Percentiles rank a stretch among this genome's conserved stretches.
Evolutionary conservation across 2,888 invertebrate genomes (phyloP).

Genomic region (Periphyllus acericola): DNA sequence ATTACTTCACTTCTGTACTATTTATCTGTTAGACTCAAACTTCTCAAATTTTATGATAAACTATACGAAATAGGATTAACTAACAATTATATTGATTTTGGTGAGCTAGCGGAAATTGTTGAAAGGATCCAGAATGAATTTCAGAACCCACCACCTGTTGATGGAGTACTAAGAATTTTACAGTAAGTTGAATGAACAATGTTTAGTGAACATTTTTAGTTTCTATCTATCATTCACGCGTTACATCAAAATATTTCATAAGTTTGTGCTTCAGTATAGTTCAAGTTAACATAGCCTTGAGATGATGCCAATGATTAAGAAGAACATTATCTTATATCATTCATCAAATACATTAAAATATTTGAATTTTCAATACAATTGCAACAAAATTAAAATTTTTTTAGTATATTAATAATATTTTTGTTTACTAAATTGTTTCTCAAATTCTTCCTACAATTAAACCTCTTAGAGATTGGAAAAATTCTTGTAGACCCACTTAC

Average conservation of each 20-base stretch:
- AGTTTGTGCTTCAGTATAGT: background rate
- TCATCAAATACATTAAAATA: background rate
- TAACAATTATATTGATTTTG: constrained; percentile 44
- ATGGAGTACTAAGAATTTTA: constrained; percentile 37
- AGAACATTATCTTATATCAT: background rate
- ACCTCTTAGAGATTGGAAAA: too few relatives aligned
- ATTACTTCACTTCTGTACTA: constrained; percentile 32
- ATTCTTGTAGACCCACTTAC: too few relatives aligned
- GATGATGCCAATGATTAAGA: background rate
- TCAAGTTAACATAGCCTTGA: background rate
- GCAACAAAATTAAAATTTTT: too few relatives aligned
- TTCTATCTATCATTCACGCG: background rate
- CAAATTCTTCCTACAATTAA: too few relatives aligned
- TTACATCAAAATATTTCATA: background rate
- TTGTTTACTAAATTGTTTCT: too few relatives aligned
- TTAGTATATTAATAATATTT: too few relatives aligned
- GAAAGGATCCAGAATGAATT: constrained; percentile 31
- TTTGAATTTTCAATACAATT: too few relatives aligned
- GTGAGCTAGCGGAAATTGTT: constrained; percentile 14
- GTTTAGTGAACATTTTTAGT: background rate
- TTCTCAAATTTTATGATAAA: constrained; percentile 49
- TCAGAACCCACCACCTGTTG: constrained; percentile 2
- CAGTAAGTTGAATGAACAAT: constrained; percentile 29
- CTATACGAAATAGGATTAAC: constrained; percentile 21
- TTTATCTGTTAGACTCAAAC: constrained; percentile 42